Percentiles rank a stretch among this genome's conserved stretches.
These are phyloP conservation scores for Gopherus flavomarginatus DNA, from an alignment of 2,113 vertebrate species.

Conservation along the genomic window DNA sequence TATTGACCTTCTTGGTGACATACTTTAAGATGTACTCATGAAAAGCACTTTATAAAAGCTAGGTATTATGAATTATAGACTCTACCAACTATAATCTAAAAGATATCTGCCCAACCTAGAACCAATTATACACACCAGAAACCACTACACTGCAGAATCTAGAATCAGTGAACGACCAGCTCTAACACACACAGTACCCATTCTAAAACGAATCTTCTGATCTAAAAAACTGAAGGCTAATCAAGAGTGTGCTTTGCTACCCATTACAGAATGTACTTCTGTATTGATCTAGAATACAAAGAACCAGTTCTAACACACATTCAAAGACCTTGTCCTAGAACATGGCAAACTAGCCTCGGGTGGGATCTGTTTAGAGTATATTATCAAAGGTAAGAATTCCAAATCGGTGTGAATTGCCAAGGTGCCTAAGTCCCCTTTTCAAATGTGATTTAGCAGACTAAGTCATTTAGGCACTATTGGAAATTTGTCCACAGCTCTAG, in stretches of 20 bases:
- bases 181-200: background rate
- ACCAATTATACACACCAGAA: background rate
- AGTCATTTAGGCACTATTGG: background rate
- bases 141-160: background rate
- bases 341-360: background rate
- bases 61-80: background rate
- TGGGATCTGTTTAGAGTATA: background rate
- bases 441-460: background rate
- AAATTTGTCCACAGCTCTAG: background rate
- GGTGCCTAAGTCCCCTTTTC: background rate
- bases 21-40: too few species aligned
- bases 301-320: background rate
- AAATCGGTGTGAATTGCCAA: background rate
- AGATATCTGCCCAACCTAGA: background rate
- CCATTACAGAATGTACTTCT: background rate
- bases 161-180: background rate
- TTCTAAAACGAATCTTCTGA: background rate
- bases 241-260: background rate
- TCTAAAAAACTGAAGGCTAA: background rate
- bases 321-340: background rate
- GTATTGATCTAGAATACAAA: background rate
- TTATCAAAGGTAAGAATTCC: background rate
- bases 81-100: background rate
- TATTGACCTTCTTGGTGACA: too few species aligned
- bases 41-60: too few species aligned